Conservation (phyloP, 2,797 vertebrate genomes). For the Fistularia commersonii region DNA sequence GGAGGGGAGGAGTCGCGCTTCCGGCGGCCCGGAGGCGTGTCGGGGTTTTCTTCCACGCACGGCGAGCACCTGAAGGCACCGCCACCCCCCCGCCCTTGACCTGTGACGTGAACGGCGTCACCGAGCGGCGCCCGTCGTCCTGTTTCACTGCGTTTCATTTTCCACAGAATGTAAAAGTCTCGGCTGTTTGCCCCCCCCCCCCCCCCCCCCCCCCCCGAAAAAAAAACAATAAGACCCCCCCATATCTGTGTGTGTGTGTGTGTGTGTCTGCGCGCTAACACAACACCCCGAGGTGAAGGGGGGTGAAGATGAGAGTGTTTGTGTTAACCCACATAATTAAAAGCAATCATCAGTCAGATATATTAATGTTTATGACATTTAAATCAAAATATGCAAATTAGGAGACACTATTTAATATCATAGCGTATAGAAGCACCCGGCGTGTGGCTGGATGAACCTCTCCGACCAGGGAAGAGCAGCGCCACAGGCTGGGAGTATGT, state of each 20-base stretch:
- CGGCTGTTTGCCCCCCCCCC: constrained; percentile 33
- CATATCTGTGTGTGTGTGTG: constrained; percentile 75
- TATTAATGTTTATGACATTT: constrained; percentile 66
- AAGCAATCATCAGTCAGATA: constrained; percentile 58
- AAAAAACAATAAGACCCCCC: background rate
- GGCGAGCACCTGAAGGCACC: background rate
- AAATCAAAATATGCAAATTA: constrained; percentile 73
- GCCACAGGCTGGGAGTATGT: constrained; percentile 62
- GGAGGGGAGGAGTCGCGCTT: constrained; percentile 12
- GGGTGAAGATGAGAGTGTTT: constrained; percentile 70
- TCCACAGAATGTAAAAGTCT: constrained; percentile 59
- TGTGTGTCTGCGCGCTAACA: constrained; percentile 73
- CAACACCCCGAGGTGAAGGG: constrained; percentile 71
- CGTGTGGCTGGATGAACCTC: constrained; percentile 63
- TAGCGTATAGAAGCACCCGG: constrained; percentile 65
- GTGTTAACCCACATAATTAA: constrained; percentile 66
- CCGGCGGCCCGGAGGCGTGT: constrained; percentile 16
- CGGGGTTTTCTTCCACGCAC: constrained; percentile 41
- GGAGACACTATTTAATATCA: constrained; percentile 57
- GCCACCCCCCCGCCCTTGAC: constrained; percentile 20
- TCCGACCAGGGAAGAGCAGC: constrained; percentile 65
- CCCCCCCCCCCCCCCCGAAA: background rate
- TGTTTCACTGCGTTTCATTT: constrained; percentile 56
- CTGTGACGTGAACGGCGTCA: constrained; percentile 39
- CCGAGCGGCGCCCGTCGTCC: constrained; percentile 50